Evolutionary conservation across 2,797 vertebrate genomes (phyloP).

Genomic region (Eptatretus atami): DNA sequence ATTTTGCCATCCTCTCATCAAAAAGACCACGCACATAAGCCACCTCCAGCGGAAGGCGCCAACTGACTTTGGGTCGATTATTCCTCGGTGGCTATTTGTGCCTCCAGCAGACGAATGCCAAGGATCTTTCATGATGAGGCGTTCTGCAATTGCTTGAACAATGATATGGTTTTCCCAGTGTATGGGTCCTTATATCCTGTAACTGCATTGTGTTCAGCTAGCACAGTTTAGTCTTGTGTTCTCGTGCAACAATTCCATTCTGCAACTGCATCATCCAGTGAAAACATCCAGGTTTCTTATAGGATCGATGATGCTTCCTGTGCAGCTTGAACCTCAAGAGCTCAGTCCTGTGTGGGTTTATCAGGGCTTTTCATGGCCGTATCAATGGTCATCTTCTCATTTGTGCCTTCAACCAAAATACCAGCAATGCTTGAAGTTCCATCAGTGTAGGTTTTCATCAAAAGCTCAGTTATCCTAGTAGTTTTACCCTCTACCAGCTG

Average conservation of each 20-base stretch:
- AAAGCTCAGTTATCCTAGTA: constrained; percentile 8
- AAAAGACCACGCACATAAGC: constrained; percentile 31
- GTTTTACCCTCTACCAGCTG: constrained; percentile 11
- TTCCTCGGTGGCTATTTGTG: constrained; percentile 30
- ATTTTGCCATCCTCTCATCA: constrained; percentile 26
- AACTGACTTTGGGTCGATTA: constrained; percentile 28
- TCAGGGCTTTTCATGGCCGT: constrained; percentile 11
- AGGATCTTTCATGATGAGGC: constrained; percentile 24
- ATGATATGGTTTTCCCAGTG: constrained; percentile 29
- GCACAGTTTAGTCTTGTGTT: constrained; percentile 26
- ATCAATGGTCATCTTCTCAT: constrained; percentile 15
- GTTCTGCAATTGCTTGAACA: constrained; percentile 41
- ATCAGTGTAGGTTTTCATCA: constrained; percentile 12
- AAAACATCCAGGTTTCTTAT: constrained; percentile 21
- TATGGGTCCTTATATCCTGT: constrained; percentile 39
- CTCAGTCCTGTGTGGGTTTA: constrained; percentile 15
- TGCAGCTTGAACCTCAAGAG: constrained; percentile 43
- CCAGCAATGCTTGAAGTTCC: constrained; percentile 12
- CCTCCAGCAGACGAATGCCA: constrained; percentile 26
- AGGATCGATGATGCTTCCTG: constrained; percentile 28
- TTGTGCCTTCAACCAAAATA: constrained; percentile 12
- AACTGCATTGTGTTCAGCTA: constrained; percentile 29
- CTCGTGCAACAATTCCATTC: constrained; percentile 24
- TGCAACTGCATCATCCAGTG: constrained; percentile 32
- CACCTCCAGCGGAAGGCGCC: constrained; percentile 22